Percentiles rank a stretch among this genome's conserved stretches.
Conservation (phyloP, 2,113 vertebrate species). For the Myotis brandtii region DNA sequence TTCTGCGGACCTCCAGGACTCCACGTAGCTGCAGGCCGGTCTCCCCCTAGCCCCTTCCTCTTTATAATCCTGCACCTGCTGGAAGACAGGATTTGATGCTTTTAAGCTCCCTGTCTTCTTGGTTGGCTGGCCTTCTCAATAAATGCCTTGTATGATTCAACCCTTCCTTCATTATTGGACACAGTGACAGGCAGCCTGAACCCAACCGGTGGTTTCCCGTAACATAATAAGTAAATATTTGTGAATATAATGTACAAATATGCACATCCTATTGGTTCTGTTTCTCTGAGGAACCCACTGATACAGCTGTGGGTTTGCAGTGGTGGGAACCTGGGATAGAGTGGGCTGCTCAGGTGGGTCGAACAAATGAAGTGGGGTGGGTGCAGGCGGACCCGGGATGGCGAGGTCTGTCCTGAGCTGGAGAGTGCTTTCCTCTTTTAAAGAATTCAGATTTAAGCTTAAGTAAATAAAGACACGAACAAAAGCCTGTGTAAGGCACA, state of each 20-base stretch:
- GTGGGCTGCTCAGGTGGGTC: neutral
- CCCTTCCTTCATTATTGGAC: too few relatives aligned
- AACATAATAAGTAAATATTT: neutral
- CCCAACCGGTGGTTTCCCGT: too few relatives aligned
- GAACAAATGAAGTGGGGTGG: neutral
- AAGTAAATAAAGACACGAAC: neutral
- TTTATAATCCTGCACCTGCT: too few relatives aligned
- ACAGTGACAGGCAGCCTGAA: too few relatives aligned
- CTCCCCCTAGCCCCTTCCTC: too few relatives aligned
- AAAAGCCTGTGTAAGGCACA: neutral
- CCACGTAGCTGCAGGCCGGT: too few relatives aligned
- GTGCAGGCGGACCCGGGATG: neutral
- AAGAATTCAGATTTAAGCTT: neutral
- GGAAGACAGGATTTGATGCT: too few relatives aligned
- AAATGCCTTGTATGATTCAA: too few relatives aligned
- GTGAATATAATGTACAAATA: neutral
- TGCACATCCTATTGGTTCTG: neutral
- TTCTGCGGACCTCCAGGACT: too few relatives aligned
- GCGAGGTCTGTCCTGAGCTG: neutral
- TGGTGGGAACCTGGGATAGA: neutral
- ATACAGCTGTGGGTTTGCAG: neutral
- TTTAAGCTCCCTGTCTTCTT: too few relatives aligned
- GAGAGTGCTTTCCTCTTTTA: neutral
- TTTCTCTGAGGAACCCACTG: neutral
- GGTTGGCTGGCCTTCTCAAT: too few relatives aligned